A percentile compares a stretch with the other conserved stretches of the same genome.
These are phyloP conservation scores for Hypomecis punctinalis DNA, from an alignment of 2,888 invertebrate genomes.

Conservation along the genomic window DNA sequence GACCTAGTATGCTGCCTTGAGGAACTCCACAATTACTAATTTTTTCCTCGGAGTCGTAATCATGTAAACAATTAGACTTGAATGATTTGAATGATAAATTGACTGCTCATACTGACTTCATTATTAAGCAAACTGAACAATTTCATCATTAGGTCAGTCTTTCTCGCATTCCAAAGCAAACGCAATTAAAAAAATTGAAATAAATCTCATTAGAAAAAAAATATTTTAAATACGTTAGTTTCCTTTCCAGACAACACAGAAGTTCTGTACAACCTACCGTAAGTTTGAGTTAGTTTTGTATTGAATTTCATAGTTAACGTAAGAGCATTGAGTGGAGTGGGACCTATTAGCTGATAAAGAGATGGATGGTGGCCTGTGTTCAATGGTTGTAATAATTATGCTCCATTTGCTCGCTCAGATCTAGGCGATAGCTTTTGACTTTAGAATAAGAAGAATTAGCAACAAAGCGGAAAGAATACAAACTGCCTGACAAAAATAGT, in stretches of 20 bases:
- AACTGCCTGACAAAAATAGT: neutral
- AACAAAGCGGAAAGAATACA: neutral
- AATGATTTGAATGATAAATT: too few species aligned
- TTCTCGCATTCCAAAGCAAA: too few species aligned
- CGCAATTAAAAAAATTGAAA: too few species aligned
- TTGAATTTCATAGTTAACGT: slow-evolving; percentile 40
- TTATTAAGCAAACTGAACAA: too few species aligned
- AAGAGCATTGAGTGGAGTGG: slow-evolving; percentile 32
- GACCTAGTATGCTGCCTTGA: too few species aligned
- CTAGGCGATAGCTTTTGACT: neutral
- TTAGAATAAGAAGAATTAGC: neutral
- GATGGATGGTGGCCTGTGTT: slow-evolving; percentile 23
- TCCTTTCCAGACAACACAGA: neutral
- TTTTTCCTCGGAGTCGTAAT: too few species aligned
- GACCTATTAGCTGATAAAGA: slow-evolving; percentile 29
- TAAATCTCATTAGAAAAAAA: too few species aligned
- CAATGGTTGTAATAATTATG: slow-evolving; percentile 24
- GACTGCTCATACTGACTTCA: too few species aligned
- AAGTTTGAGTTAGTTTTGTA: slow-evolving; percentile 6
- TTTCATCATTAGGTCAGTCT: too few species aligned
- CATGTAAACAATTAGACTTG: too few species aligned
- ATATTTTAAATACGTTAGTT: too few species aligned
- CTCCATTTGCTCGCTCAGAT: slow-evolving; percentile 6
- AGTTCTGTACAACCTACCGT: neutral
- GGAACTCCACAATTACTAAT: too few species aligned